A percentile compares a stretch with the other conserved stretches of the same genome.
phyloP scores from a whole-genome alignment of 2,113 vertebrate species.

The Sylvicapra grimmia region DNA sequence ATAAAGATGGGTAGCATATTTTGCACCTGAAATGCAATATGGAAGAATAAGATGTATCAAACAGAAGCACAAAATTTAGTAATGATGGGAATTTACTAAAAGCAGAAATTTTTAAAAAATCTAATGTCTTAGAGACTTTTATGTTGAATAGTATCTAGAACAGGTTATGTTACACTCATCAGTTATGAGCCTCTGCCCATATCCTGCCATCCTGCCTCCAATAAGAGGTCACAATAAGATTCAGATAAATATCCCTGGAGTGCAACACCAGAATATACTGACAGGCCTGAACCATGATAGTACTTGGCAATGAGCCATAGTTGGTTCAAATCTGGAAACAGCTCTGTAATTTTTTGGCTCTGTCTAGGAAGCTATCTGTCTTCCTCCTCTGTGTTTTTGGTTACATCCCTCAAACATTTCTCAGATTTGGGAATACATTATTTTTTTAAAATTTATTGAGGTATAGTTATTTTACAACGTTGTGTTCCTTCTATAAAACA shows the following conservation, averaged over 20 bases:
- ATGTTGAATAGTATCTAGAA: not conserved
- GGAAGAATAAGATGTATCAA: not conserved
- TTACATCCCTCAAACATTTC: not conserved
- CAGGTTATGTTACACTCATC: not conserved
- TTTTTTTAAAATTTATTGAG: not conserved
- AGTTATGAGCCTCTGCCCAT: not conserved
- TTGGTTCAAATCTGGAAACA: not conserved
- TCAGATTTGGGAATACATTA: not conserved
- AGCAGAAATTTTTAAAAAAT: not conserved
- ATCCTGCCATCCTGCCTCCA: not conserved
- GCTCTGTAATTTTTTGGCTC: not conserved
- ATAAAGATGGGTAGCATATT: not conserved
- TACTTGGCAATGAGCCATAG: not conserved
- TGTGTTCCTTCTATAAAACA: not conserved
- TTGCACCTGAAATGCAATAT: not conserved
- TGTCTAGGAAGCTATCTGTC: not conserved
- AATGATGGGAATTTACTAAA: not conserved
- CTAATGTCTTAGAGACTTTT: not conserved
- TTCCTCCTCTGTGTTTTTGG: not conserved
- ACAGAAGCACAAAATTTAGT: not conserved
- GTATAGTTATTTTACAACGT: not conserved
- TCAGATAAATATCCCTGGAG: not conserved
- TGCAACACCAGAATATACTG: not conserved
- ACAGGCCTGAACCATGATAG: too few relatives aligned
- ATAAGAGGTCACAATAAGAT: not conserved